These are phyloP conservation scores for Phaetusa simplex DNA, from an alignment of 2,113 vertebrate species.

Conservation along the genomic window DNA sequence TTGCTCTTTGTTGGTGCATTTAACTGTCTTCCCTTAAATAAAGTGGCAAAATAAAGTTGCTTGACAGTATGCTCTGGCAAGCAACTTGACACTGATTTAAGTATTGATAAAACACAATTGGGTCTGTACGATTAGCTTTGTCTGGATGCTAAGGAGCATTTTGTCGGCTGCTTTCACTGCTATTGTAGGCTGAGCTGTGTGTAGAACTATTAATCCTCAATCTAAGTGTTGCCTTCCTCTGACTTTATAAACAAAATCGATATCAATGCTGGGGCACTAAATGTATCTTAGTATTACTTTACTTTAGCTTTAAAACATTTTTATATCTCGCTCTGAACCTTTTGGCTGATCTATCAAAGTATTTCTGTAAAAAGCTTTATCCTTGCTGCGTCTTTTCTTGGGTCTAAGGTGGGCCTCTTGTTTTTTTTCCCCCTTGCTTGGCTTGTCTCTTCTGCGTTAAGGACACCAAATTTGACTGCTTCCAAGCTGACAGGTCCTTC, in stretches of 20 bases:
- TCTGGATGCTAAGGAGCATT: neutral
- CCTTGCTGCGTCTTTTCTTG: slow-evolving; percentile 21
- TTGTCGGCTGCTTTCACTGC: slow-evolving; percentile 25
- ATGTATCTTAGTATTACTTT: neutral
- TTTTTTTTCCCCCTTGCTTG: slow-evolving; percentile 52
- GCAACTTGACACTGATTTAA: neutral
- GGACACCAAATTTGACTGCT: slow-evolving; percentile 78
- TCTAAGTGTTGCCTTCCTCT: neutral
- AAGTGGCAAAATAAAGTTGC: neutral
- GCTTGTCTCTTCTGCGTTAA: slow-evolving; percentile 67
- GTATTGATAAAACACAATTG: neutral
- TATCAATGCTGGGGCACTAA: neutral
- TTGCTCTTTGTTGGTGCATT: slow-evolving; percentile 12
- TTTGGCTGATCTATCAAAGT: slow-evolving; percentile 39
- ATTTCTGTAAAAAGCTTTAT: slow-evolving; percentile 34
- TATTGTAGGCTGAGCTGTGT: neutral
- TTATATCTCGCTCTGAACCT: neutral
- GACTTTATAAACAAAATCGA: neutral
- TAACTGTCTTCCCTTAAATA: slow-evolving; percentile 42
- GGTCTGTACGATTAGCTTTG: neutral
- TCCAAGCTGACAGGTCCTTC: slow-evolving; percentile 78
- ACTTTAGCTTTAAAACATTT: neutral
- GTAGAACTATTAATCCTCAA: neutral
- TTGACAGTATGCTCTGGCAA: neutral
- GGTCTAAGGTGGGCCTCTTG: slow-evolving; percentile 65